Evolutionary conservation across 2,113 vertebrate species (phyloP).

Genomic region (Cricetomys ansorgei): DNA sequence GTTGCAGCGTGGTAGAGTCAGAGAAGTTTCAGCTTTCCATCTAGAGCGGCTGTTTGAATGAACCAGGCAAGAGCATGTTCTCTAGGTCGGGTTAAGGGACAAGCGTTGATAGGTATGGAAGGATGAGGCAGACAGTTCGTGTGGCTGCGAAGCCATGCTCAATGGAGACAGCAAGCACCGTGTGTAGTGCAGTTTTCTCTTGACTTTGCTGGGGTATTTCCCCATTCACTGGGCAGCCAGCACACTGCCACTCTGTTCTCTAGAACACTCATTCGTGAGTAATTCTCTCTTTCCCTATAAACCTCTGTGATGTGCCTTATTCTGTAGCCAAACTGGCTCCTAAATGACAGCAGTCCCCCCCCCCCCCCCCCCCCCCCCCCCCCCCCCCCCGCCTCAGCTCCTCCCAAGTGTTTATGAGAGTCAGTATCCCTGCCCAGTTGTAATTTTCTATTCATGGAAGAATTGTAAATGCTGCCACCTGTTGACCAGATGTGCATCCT

Average conservation of each 20-base stretch:
- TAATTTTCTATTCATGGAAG: background rate
- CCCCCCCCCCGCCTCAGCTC: too few relatives aligned
- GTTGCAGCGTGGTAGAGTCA: background rate
- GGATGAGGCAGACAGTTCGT: too few relatives aligned
- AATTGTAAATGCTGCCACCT: constrained; percentile 73
- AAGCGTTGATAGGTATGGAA: background rate
- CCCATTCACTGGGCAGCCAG: background rate
- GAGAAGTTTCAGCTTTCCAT: background rate
- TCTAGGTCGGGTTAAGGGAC: background rate
- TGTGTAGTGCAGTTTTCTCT: background rate
- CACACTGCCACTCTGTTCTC: background rate
- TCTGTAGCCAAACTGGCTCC: background rate
- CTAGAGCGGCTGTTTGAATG: background rate
- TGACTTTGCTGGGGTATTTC: background rate
- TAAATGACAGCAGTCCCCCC: background rate
- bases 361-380: too few relatives aligned
- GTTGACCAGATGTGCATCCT: constrained; percentile 47
- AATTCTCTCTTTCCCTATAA: too few relatives aligned
- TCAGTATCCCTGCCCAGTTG: background rate
- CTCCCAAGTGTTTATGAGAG: background rate
- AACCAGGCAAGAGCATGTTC: background rate
- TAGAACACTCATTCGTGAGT: background rate
- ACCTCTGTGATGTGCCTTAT: too few relatives aligned
- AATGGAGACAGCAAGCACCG: background rate
- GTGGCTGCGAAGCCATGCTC: background rate